These are phyloP conservation scores for Tiaroga cobitis DNA, from an alignment of 2,797 vertebrate species.

Conservation along the genomic window DNA sequence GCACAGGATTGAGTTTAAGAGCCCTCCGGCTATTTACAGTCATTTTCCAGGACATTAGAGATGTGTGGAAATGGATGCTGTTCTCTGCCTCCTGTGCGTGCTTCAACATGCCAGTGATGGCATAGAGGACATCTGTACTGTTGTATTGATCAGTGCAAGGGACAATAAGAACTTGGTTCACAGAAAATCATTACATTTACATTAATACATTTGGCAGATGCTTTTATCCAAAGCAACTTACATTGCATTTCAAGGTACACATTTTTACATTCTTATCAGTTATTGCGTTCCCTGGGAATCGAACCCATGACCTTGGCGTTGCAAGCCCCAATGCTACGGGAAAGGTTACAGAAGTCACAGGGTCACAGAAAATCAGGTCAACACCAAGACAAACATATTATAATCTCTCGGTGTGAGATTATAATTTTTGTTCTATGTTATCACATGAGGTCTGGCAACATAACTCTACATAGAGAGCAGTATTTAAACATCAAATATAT, in stretches of 20 bases:
- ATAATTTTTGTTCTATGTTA: background rate
- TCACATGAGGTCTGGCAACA: background rate
- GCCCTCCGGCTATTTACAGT: slow-evolving; percentile 44
- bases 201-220: too few relatives aligned
- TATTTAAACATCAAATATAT: background rate
- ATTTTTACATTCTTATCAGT: too few relatives aligned
- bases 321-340: too few relatives aligned
- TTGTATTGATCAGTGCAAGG: background rate
- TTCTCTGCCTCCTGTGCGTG: background rate
- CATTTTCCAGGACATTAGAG: slow-evolving; percentile 46
- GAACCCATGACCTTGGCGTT: too few relatives aligned
- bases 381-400: background rate
- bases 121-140: background rate
- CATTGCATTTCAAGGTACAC: too few relatives aligned
- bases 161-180: background rate
- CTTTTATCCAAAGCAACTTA: too few relatives aligned
- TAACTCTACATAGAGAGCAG: background rate
- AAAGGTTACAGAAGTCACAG: too few relatives aligned
- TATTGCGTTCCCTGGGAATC: too few relatives aligned
- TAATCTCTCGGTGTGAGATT: background rate
- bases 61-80: slow-evolving; percentile 28
- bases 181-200: background rate
- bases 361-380: background rate
- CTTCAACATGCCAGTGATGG: background rate
- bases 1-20: background rate